phyloP scores from a whole-genome alignment of 2,888 invertebrate species.

The Plebejus melissa region DNA sequence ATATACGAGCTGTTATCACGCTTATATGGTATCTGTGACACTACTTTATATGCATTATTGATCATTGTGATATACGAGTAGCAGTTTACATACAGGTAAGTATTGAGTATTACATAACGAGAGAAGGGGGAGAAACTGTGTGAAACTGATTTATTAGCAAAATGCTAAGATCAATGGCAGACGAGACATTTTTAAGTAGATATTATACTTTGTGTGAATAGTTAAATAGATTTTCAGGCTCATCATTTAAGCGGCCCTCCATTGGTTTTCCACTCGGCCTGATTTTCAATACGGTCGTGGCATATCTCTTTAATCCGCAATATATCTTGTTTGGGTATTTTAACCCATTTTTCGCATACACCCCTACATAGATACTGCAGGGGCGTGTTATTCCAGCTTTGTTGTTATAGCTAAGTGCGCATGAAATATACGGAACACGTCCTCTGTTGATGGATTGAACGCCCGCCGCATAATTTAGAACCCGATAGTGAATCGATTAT shows the following conservation, averaged over 20 bases:
- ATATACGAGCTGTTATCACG: conserved; percentile 47
- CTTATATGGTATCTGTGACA: conserved; percentile 56
- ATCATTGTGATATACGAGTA: not conserved
- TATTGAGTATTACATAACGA: not conserved
- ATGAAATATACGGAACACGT: conserved; percentile 16
- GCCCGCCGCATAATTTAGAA: conserved; percentile 11
- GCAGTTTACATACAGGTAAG: not conserved
- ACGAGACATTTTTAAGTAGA: not conserved
- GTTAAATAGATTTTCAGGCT: not conserved
- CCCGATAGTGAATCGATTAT: conserved; percentile 3
- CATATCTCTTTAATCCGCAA: conserved; percentile 8
- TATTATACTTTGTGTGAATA: not conserved
- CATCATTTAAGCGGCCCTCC: not conserved
- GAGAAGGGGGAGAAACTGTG: not conserved
- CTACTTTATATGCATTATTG: conserved; percentile 32
- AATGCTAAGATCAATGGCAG: not conserved
- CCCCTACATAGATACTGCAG: not conserved
- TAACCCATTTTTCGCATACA: conserved; percentile 2
- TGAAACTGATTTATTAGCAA: not conserved
- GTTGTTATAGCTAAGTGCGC: conserved; percentile 9
- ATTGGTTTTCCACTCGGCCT: conserved; percentile 13
- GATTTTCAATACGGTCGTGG: conserved; percentile 11
- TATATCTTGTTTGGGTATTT: conserved; percentile 15
- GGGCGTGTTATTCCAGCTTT: not conserved
- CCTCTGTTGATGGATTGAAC: conserved; percentile 10